A percentile compares a stretch with the other conserved stretches of the same genome.
phyloP scores from a whole-genome alignment of 2,888 invertebrate genomes.

The Deroplatys truncata region DNA sequence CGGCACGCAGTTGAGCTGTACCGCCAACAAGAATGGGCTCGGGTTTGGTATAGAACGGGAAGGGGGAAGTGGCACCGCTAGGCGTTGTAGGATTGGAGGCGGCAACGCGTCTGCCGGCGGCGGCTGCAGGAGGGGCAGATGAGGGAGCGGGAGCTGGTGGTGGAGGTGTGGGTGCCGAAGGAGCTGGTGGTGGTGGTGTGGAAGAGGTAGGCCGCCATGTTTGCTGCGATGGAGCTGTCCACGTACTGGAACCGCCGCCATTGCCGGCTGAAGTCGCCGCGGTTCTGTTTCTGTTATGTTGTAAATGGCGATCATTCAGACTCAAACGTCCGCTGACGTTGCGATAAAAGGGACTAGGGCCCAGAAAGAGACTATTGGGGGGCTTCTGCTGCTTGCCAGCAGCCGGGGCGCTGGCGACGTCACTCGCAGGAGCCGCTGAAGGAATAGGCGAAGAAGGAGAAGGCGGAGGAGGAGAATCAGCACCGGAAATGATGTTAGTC shows the following conservation, averaged over 20 bases:
- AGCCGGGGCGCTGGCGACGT: neutral
- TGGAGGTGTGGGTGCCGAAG: neutral
- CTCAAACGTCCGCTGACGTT: slow-evolving; percentile 43
- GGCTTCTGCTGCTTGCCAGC: slow-evolving; percentile 15
- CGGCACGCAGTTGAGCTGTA: neutral
- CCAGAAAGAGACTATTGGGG: slow-evolving; percentile 32
- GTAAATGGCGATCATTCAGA: slow-evolving; percentile 28
- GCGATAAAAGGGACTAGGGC: slow-evolving; percentile 44
- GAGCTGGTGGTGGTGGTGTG: neutral
- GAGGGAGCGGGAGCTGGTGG: neutral
- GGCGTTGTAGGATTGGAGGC: slow-evolving; percentile 19
- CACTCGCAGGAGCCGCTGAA: neutral
- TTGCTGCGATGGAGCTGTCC: neutral
- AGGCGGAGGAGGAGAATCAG: neutral
- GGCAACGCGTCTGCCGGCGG: neutral
- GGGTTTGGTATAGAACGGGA: slow-evolving; percentile 51
- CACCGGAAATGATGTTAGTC: slow-evolving; percentile 16
- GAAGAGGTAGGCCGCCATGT: neutral
- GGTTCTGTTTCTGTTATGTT: slow-evolving; percentile 14
- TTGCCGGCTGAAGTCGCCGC: slow-evolving; percentile 17
- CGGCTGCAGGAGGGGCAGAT: neutral
- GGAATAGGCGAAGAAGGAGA: neutral
- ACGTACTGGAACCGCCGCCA: neutral
- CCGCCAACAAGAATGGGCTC: slow-evolving; percentile 20
- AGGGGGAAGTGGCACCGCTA: slow-evolving; percentile 38